A percentile compares a stretch with the other conserved stretches of the same genome.
These are phyloP conservation scores for Takifugu rubripes DNA, from an alignment of 2,797 vertebrate genomes.

Conservation along the genomic window DNA sequence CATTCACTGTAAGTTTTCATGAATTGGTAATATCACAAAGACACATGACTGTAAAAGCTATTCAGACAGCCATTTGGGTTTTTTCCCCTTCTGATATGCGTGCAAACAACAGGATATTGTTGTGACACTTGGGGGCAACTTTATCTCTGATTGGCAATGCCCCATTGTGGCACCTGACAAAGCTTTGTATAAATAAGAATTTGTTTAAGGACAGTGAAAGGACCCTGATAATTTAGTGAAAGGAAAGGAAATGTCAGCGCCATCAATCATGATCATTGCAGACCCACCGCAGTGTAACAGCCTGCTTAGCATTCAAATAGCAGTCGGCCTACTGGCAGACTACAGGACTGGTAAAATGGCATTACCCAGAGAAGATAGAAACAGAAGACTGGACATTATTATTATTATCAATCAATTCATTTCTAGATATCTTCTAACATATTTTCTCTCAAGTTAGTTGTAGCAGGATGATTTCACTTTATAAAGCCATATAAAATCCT, in stretches of 20 bases:
- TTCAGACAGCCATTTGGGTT: constrained; percentile 52
- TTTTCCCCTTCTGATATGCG: constrained; percentile 56
- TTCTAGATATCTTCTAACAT: neutral
- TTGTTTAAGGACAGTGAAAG: constrained; percentile 78
- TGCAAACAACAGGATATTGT: constrained; percentile 43
- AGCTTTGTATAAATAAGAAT: constrained; percentile 77
- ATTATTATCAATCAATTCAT: too few relatives aligned
- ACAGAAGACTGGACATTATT: neutral
- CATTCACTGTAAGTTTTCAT: constrained; percentile 27
- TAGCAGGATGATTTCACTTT: neutral
- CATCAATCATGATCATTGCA: constrained; percentile 75
- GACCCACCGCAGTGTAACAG: constrained; percentile 48
- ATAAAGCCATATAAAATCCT: constrained; percentile 24
- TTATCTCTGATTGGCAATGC: constrained; percentile 48
- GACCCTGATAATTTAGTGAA: constrained; percentile 75
- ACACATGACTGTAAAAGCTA: constrained; percentile 21
- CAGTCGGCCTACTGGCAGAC: constrained; percentile 51
- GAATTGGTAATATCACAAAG: constrained; percentile 42
- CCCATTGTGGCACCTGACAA: constrained; percentile 70
- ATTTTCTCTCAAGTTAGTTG: neutral
- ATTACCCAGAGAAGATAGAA: constrained; percentile 26
- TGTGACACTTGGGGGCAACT: constrained; percentile 44
- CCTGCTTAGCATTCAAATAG: constrained; percentile 72
- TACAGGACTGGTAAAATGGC: constrained; percentile 46
- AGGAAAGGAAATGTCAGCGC: constrained; percentile 81